Evolutionary conservation across 2,797 vertebrate species (phyloP).

Genomic region (Trichosurus vulpecula): DNA sequence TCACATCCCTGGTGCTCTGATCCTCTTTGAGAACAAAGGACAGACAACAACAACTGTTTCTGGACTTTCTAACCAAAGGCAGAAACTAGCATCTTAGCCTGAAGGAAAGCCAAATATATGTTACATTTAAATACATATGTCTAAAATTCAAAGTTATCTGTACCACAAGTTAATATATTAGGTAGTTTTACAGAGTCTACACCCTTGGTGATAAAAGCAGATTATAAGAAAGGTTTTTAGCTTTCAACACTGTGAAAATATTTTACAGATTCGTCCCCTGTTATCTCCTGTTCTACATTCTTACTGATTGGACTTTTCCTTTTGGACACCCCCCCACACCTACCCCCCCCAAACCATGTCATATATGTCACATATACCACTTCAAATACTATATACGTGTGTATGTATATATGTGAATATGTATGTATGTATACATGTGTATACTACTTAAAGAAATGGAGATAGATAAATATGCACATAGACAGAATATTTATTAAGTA

Average conservation of each 20-base stretch:
- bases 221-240: slow-evolving; percentile 18
- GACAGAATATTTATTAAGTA: background rate
- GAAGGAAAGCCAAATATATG: background rate
- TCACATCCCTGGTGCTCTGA: too few relatives aligned
- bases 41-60: background rate
- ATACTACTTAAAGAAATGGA: background rate
- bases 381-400: background rate
- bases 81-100: background rate
- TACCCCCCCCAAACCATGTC: background rate
- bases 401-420: background rate
- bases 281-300: background rate
- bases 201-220: background rate
- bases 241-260: slow-evolving; percentile 18
- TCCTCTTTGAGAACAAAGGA: too few relatives aligned
- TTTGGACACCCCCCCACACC: background rate
- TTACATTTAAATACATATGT: background rate
- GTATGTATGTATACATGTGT: background rate
- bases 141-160: background rate
- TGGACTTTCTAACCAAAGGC: background rate
- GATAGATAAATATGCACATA: background rate
- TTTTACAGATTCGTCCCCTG: slow-evolving; percentile 31
- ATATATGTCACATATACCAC: background rate
- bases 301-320: background rate
- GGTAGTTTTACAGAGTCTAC: background rate
- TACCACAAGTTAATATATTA: background rate